These are phyloP conservation scores for Pollimyrus isidori DNA, from an alignment of 2,113 vertebrate species.

Conservation along the genomic window DNA sequence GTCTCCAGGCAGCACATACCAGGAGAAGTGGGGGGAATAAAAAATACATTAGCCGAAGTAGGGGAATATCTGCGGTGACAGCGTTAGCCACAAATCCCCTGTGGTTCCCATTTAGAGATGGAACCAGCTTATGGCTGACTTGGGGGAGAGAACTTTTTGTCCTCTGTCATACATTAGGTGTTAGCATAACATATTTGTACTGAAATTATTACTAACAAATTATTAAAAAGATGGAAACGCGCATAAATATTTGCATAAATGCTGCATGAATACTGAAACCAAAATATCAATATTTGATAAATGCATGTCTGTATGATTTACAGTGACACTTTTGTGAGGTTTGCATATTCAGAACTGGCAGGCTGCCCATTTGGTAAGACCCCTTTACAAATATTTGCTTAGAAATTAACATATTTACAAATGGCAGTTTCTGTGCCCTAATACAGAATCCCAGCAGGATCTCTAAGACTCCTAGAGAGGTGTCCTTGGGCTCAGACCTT, in stretches of 20 bases:
- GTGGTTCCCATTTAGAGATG: neutral
- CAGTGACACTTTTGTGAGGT: neutral
- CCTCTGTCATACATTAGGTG: neutral
- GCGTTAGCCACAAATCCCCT: neutral
- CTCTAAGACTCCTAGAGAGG: neutral
- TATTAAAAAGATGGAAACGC: neutral
- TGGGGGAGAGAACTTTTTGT: neutral
- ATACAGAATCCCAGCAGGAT: neutral
- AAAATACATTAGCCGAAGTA: neutral
- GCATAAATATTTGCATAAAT: neutral
- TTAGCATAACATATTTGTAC: neutral
- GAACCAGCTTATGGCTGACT: neutral
- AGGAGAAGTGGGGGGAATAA: neutral
- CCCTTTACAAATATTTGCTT: neutral
- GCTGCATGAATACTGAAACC: neutral
- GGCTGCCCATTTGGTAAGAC: neutral
- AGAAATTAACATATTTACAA: neutral
- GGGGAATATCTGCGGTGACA: neutral
- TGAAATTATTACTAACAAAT: neutral
- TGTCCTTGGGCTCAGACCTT: neutral
- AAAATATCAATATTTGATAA: slow-evolving; percentile 4
- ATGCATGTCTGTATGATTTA: neutral
- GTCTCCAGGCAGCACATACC: neutral
- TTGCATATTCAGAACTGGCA: neutral
- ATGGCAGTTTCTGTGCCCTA: neutral